Evolutionary conservation across 2,888 invertebrate genomes (phyloP), one percentile per base, ranked within the genome.

Genomic region (Drosophila pseudotalamancana): DNA sequence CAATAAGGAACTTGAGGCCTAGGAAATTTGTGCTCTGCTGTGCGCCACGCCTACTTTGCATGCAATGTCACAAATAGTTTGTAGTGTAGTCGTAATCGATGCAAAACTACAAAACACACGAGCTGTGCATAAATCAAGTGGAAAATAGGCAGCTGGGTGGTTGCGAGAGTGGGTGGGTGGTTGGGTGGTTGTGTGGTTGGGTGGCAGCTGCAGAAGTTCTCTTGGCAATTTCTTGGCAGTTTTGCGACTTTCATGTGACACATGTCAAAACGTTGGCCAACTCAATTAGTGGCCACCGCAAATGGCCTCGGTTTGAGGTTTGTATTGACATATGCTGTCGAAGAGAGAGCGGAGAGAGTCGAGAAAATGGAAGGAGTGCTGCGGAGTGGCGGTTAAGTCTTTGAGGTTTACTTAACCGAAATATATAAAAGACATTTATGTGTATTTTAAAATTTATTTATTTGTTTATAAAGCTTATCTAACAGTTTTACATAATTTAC

Each of bases 211-310:
- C n/a, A 19, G 51, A n/a, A 19, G 16, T 55, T 45, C 35, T 19
- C 19, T 64, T 73, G 65, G 65, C n/a, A 67, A 77, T 74, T 61
- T 64, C 71, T 72, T 77, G 77, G 56, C 74, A 74, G 72, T 59
- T 76, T 54, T 67, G 77, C 62, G 74, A 77, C 70, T 71, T 73
- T 77, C 77, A 77, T 77, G 63, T 82, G 83, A 83, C 87, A 83
- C 70, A 71, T 84, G 82, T 87, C 87, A 77, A 77, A 78, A 74
- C 71, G 61, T 70, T 72, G 55, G 67, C 48, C 64, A 87, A 87
- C 86, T 82, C 83, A 85, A 85, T 84, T 87, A 82, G 86, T 56
- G 57, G 61, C 37, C 46, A 34, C 80, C 75, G 50, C 85, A 84
- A 79, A 82, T 68, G 63, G 35, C 51, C 79, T 63, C 46, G 48